These are phyloP conservation scores for Melanerpes formicivorus DNA, from an alignment of 2,113 vertebrate genomes.

Conservation along the genomic window DNA sequence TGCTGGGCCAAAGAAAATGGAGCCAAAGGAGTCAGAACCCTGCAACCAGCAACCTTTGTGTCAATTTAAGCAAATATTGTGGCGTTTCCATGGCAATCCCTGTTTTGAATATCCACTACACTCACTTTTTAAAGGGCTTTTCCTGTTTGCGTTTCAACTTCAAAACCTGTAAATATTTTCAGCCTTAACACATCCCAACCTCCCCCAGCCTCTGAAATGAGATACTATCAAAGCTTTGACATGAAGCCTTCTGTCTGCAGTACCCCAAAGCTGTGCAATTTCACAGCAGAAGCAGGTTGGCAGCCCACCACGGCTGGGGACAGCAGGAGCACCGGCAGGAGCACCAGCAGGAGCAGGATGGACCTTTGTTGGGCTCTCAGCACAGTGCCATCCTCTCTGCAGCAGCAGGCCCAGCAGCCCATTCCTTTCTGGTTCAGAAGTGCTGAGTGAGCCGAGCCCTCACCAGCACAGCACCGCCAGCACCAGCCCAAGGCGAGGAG, in stretches of 20 bases:
- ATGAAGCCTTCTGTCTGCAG: not conserved
- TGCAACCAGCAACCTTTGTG: constrained; percentile 81
- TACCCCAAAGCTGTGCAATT: constrained; percentile 9
- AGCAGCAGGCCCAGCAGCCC: not conserved
- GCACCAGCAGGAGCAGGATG: not conserved
- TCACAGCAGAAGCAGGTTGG: not conserved
- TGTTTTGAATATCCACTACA: constrained; percentile 85
- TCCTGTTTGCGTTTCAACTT: constrained; percentile 84
- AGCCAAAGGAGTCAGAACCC: constrained; percentile 74
- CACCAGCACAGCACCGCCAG: not conserved
- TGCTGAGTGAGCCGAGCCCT: not conserved
- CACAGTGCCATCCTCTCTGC: not conserved
- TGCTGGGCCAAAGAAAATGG: constrained; percentile 70
- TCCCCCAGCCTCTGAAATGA: constrained; percentile 33
- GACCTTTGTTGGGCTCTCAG: not conserved
- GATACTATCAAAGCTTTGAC: not conserved
- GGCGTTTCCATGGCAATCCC: constrained; percentile 85
- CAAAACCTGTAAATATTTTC: constrained; percentile 84
- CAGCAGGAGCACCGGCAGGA: not conserved
- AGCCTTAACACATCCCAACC: constrained; percentile 63
- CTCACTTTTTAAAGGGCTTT: constrained; percentile 84
- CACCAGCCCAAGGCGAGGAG: not conserved
- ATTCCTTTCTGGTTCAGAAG: not conserved
- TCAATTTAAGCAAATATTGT: constrained; percentile 89
- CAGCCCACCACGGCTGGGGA: not conserved